phyloP scores from a whole-genome alignment of 2,797 vertebrate species.

The Enteromius viviparus region DNA sequence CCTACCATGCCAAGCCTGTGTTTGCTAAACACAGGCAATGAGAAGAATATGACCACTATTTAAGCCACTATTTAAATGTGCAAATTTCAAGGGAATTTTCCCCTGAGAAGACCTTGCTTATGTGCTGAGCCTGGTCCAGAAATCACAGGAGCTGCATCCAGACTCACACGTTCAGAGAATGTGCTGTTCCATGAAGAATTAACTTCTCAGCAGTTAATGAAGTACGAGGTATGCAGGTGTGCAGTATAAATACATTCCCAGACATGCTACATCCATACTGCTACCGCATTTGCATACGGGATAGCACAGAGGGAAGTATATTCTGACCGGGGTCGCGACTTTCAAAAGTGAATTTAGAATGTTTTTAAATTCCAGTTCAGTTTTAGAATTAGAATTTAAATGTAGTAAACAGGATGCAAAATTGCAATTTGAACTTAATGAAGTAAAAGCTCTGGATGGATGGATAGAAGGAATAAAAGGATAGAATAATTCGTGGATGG shows the following conservation, averaged over 20 bases:
- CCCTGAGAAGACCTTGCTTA: constrained; percentile 19
- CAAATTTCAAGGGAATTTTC: constrained; percentile 47
- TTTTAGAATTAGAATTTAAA: not conserved
- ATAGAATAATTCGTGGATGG: not conserved
- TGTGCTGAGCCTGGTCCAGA: constrained; percentile 43
- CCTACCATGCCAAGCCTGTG: not conserved
- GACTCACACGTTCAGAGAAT: not conserved
- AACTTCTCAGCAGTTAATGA: constrained; percentile 4
- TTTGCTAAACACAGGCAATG: constrained; percentile 41
- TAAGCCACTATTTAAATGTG: constrained; percentile 51
- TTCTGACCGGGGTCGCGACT: no score
- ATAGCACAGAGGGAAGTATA: not conserved
- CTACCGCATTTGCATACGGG: not conserved
- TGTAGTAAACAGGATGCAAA: not conserved
- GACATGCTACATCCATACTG: constrained; percentile 5
- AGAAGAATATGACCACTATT: constrained; percentile 35
- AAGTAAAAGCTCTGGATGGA: not conserved
- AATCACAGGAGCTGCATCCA: constrained; percentile 16
- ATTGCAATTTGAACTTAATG: not conserved
- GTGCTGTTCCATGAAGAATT: constrained; percentile 27
- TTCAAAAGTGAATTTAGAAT: not conserved
- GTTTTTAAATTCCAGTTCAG: not conserved
- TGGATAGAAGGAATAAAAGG: not conserved
- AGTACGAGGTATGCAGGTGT: constrained; percentile 15
- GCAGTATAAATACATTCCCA: constrained; percentile 22